These are phyloP conservation scores for Cheilosia scutellata DNA, from an alignment of 2,888 invertebrate species.

Conservation along the genomic window DNA sequence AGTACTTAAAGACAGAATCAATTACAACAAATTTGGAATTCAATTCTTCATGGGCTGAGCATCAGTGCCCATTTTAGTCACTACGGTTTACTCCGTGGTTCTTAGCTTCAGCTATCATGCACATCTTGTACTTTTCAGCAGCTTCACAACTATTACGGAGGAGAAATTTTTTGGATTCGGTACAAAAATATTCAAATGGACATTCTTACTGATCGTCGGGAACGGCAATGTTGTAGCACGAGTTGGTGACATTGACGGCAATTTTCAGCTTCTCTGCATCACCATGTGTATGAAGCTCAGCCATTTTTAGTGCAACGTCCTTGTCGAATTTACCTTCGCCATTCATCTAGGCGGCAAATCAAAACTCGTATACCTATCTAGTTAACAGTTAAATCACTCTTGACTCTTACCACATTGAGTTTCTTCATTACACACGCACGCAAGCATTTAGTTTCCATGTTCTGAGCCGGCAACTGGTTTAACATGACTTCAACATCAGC, in stretches of 20 bases:
- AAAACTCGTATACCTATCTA: not conserved
- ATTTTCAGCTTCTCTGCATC: conserved; percentile 78
- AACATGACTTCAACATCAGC: conserved; percentile 81
- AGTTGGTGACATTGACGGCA: conserved; percentile 76
- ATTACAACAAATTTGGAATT: not conserved
- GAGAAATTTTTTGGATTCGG: not conserved
- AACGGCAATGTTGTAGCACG: conserved; percentile 78
- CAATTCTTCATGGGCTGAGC: not conserved
- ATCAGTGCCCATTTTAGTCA: not conserved
- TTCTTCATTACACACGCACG: conserved; percentile 82
- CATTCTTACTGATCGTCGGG: conserved; percentile 81
- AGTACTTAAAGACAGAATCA: too few species aligned
- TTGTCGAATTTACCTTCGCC: conserved; percentile 80
- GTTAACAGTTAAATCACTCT: not conserved
- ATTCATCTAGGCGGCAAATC: conserved; percentile 78
- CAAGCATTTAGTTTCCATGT: conserved; percentile 81
- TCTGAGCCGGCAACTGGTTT: conserved; percentile 78
- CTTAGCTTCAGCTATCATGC: conserved; percentile 78
- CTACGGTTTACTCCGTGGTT: conserved; percentile 77
- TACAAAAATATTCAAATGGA: not conserved
- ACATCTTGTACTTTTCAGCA: conserved; percentile 79
- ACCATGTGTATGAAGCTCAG: conserved; percentile 77
- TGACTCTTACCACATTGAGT: conserved; percentile 80
- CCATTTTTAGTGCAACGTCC: conserved; percentile 78
- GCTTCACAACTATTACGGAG: conserved; percentile 80